A percentile compares a stretch with the other conserved stretches of the same genome.
These are phyloP conservation scores for Neoaliturus tenellus DNA, from an alignment of 2,888 invertebrate genomes.

Conservation along the genomic window DNA sequence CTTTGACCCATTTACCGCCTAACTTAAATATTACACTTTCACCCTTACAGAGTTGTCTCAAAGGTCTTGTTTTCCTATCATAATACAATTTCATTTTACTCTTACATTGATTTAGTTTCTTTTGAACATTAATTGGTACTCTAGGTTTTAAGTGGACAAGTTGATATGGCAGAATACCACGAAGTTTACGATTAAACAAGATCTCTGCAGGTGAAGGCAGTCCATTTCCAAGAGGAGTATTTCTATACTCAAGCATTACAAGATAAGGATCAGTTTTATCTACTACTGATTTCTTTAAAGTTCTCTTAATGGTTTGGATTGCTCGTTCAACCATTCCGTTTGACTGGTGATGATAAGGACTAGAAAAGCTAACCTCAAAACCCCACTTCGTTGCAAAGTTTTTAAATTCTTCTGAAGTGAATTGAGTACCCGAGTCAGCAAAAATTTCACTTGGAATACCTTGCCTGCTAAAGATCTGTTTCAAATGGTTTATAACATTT, in stretches of 20 bases:
- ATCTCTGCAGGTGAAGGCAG: no score
- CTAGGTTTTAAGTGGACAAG: no score
- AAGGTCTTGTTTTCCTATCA: no score
- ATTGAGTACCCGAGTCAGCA: constrained; percentile 62
- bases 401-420: constrained; percentile 38
- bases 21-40: no score
- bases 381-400: constrained; percentile 49
- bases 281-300: constrained; percentile 21
- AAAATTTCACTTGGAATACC: constrained; percentile 65
- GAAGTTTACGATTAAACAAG: no score
- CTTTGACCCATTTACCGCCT: no score
- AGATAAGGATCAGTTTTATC: constrained; percentile 44
- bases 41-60: no score
- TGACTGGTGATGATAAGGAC: constrained; percentile 52
- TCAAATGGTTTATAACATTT: constrained; percentile 61
- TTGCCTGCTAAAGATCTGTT: constrained; percentile 64
- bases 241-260: constrained; percentile 36
- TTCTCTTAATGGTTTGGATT: constrained; percentile 27
- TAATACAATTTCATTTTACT: no score
- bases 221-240: constrained; percentile 32
- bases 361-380: constrained; percentile 48
- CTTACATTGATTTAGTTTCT: no score
- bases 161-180: no score
- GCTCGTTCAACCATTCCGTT: constrained; percentile 54
- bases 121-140: no score